phyloP scores from a whole-genome alignment of 2,113 vertebrate species.

The Cathartes aura region DNA sequence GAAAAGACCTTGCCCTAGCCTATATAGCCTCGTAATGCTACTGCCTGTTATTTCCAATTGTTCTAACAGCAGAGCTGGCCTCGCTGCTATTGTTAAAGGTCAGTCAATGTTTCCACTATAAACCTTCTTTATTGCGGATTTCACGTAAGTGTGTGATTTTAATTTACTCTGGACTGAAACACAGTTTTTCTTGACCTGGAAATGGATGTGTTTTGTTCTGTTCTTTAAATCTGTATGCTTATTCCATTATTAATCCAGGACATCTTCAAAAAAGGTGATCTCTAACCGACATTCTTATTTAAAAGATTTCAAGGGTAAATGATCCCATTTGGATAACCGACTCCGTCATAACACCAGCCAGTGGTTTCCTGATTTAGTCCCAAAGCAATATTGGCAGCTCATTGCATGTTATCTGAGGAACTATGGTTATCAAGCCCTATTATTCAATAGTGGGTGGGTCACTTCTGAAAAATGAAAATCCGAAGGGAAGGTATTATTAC shows the following conservation, averaged over 20 bases:
- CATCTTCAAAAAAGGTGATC: not conserved
- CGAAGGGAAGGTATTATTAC: slow-evolving; percentile 21
- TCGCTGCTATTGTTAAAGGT: not conserved
- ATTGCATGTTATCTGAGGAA: not conserved
- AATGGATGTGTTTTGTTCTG: not conserved
- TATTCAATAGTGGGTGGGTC: slow-evolving; percentile 24
- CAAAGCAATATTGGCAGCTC: not conserved
- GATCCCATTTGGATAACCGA: not conserved
- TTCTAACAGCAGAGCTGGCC: slow-evolving; percentile 24
- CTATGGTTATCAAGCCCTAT: slow-evolving; percentile 8
- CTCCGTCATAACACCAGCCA: not conserved
- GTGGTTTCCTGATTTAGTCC: not conserved
- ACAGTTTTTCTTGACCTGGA: not conserved
- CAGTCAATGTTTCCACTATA: slow-evolving; percentile 64
- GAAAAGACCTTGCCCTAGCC: slow-evolving; percentile 7
- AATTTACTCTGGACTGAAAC: not conserved
- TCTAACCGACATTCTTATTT: not conserved
- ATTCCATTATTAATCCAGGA: not conserved
- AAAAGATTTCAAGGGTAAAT: not conserved
- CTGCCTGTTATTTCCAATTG: slow-evolving; percentile 15
- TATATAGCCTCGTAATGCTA: not conserved
- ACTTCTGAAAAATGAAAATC: slow-evolving; percentile 16
- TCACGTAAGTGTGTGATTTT: not conserved
- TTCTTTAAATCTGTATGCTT: not conserved
- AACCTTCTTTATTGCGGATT: not conserved